phyloP scores from a whole-genome alignment of 2,113 vertebrate species.

The Notothenia rossii region DNA sequence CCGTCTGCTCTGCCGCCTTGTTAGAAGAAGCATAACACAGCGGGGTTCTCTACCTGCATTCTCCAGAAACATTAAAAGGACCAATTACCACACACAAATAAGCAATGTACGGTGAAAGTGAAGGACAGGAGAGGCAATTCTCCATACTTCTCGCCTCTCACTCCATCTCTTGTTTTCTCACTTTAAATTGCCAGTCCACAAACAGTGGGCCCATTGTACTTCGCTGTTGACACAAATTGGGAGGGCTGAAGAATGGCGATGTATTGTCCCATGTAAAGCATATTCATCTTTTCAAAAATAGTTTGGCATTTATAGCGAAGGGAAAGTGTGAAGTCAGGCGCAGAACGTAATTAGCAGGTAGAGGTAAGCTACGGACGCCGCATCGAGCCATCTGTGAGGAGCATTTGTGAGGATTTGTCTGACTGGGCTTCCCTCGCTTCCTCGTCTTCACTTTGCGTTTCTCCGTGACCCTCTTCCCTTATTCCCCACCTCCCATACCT shows the following conservation, averaged over 20 bases:
- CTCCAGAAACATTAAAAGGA: constrained; percentile 60
- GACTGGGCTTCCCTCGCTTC: constrained; percentile 35
- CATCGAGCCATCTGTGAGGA: constrained; percentile 51
- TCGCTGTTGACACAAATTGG: constrained; percentile 72
- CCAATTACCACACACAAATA: constrained; percentile 74
- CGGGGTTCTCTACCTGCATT: constrained; percentile 54
- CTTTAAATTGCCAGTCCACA: constrained; percentile 62
- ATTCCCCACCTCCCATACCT: constrained; percentile 37
- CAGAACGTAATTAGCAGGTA: constrained; percentile 68
- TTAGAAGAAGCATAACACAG: constrained; percentile 29
- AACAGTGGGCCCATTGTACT: constrained; percentile 69
- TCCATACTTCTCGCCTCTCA: constrained; percentile 49
- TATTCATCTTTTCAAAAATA: constrained; percentile 74
- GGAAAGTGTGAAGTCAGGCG: constrained; percentile 58
- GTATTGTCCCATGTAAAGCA: constrained; percentile 64
- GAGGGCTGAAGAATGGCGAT: constrained; percentile 69
- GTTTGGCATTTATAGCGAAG: constrained; percentile 43
- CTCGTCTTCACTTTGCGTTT: constrained; percentile 42
- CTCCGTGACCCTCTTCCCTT: constrained; percentile 40
- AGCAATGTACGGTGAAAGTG: constrained; percentile 59
- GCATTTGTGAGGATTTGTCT: constrained; percentile 43
- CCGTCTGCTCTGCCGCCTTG: constrained; percentile 22
- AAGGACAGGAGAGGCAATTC: constrained; percentile 70
- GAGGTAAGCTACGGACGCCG: constrained; percentile 36
- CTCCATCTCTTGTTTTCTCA: constrained; percentile 53